Evolutionary conservation across 2,113 vertebrate genomes (phyloP).

Genomic region (Callipepla californica): DNA sequence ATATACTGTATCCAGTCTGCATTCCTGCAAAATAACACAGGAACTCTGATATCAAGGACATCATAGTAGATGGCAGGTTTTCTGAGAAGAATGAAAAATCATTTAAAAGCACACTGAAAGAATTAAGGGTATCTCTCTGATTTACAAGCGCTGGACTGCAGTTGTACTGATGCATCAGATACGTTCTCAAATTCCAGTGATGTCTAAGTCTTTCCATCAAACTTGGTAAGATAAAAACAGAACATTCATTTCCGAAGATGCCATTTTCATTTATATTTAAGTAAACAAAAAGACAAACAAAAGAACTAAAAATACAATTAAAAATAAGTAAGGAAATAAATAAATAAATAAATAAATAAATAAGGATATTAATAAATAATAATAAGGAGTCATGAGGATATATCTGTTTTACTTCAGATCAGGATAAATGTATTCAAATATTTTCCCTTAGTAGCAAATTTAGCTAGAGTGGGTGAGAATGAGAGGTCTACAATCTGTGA

Average conservation of each 20-base stretch:
- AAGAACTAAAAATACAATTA: neutral
- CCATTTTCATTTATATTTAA: neutral
- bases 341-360: neutral
- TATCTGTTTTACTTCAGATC: conserved; percentile 6
- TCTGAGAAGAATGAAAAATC: neutral
- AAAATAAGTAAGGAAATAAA: neutral
- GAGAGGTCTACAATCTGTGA: conserved; percentile 51
- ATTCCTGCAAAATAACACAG: neutral
- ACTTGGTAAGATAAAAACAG: neutral
- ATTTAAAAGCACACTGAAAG: neutral
- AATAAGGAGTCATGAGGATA: neutral
- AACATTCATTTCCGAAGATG: neutral
- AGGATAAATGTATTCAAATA: conserved; percentile 16
- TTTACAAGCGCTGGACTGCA: neutral
- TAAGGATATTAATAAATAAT: no score
- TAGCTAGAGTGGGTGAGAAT: conserved; percentile 29
- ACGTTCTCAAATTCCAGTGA: neutral
- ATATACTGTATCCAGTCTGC: neutral
- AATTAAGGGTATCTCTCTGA: neutral
- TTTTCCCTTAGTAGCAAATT: conserved; percentile 15
- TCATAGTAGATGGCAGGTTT: neutral
- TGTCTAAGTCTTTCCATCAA: neutral
- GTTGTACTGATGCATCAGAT: neutral
- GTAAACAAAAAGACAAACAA: neutral
- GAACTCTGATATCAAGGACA: neutral